A percentile compares a stretch with the other conserved stretches of the same genome.
These are phyloP conservation scores for Fregata magnificens DNA, from an alignment of 2,113 vertebrate species.

Conservation along the genomic window DNA sequence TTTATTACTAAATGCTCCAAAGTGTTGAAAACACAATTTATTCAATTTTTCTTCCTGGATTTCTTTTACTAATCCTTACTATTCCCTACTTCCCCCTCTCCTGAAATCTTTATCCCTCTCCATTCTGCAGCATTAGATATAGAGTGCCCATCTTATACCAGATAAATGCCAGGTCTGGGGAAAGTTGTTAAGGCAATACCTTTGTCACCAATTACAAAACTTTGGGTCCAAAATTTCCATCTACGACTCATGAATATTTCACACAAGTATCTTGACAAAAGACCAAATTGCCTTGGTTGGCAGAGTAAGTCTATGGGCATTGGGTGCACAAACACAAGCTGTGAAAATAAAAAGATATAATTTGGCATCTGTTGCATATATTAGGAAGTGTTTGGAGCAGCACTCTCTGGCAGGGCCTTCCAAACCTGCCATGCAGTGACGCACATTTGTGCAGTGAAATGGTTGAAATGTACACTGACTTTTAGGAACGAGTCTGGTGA, in stretches of 20 bases:
- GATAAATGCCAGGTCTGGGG: neutral
- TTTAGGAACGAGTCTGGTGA: constrained; percentile 11
- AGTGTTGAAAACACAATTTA: neutral
- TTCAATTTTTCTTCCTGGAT: neutral
- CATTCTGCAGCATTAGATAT: neutral
- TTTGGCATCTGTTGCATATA: constrained; percentile 46
- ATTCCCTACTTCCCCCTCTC: neutral
- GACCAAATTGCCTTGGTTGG: constrained; percentile 46
- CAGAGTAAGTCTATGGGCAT: constrained; percentile 12
- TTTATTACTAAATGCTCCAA: neutral
- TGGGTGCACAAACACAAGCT: constrained; percentile 54
- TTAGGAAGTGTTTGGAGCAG: constrained; percentile 30
- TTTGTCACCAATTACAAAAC: neutral
- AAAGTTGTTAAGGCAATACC: neutral
- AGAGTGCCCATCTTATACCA: neutral
- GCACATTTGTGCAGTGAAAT: neutral
- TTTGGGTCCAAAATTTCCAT: neutral
- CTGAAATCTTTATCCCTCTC: neutral
- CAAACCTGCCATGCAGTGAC: constrained; percentile 5
- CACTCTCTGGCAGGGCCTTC: neutral
- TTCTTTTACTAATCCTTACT: neutral
- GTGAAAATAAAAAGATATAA: constrained; percentile 60
- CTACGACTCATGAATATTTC: constrained; percentile 42
- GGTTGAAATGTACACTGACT: neutral
- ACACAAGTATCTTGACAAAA: constrained; percentile 3